phyloP scores from a whole-genome alignment of 2,888 invertebrate genomes.

The Amblyjoppa proteus region DNA sequence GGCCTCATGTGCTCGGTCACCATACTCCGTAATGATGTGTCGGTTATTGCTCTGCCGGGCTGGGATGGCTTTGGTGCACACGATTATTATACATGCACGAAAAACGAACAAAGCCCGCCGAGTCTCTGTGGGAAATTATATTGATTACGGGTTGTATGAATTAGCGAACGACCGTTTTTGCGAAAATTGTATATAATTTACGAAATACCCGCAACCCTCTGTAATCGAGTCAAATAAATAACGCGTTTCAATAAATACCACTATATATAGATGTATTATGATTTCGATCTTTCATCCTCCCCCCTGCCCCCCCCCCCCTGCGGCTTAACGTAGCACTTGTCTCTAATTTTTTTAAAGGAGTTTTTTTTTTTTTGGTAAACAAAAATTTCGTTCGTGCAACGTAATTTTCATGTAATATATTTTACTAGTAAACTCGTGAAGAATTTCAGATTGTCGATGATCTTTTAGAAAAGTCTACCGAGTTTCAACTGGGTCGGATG shows the following conservation, averaged over 20 bases:
- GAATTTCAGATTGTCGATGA: no score
- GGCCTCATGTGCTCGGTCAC: constrained; percentile 50
- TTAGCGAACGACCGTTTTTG: not conserved
- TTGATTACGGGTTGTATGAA: constrained; percentile 15
- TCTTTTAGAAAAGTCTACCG: no score
- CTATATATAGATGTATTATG: not conserved
- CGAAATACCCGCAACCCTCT: not conserved
- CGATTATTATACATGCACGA: constrained; percentile 36
- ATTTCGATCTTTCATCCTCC: no score
- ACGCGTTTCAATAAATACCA: not conserved
- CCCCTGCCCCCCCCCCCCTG: no score
- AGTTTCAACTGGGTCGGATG: no score
- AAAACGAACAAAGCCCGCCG: constrained; percentile 17
- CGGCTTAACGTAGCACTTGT: not conserved
- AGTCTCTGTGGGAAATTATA: constrained; percentile 12
- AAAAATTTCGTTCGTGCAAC: not conserved
- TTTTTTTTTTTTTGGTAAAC: no score
- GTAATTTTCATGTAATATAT: no score
- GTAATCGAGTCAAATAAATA: not conserved
- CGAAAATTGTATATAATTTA: constrained; percentile 6
- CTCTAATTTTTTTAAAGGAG: not conserved
- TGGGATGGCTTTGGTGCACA: constrained; percentile 4
- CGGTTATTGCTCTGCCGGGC: constrained; percentile 44
- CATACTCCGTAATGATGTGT: constrained; percentile 53
- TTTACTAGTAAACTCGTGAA: no score